These are phyloP conservation scores for Nebria salina DNA, from an alignment of 2,888 invertebrate species.

Conservation along the genomic window DNA sequence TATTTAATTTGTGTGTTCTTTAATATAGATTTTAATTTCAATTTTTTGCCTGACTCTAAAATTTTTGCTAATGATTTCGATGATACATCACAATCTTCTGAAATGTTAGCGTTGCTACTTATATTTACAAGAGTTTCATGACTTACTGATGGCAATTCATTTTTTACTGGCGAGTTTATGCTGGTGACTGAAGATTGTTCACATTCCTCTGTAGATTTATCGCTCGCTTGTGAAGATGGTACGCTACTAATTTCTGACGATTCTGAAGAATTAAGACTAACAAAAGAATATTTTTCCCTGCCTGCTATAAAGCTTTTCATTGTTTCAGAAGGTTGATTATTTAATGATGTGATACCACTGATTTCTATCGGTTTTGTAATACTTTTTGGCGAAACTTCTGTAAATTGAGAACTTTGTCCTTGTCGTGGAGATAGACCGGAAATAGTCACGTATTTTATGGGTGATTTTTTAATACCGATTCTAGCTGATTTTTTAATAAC, in stretches of 20 bases:
- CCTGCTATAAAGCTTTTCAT: background rate
- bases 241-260: background rate
- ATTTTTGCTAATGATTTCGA: background rate
- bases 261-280: background rate
- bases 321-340: background rate
- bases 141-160: background rate
- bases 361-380: background rate
- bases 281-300: background rate
- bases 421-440: background rate
- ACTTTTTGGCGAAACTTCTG: background rate
- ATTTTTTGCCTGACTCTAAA: background rate
- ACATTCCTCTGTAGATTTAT: background rate
- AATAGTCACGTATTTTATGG: background rate
- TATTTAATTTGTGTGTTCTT: background rate
- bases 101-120: background rate
- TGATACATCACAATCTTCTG: background rate
- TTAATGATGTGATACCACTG: background rate
- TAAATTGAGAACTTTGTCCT: background rate
- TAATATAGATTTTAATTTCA: background rate
- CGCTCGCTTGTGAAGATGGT: background rate
- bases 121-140: background rate
- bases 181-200: background rate
- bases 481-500: conserved; percentile 55
- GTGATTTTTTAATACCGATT: background rate
- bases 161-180: too few species aligned